Evolutionary conservation across 1,140 invertebrate species (phyloP).

Genomic region (Ridgeia piscesae): DNA sequence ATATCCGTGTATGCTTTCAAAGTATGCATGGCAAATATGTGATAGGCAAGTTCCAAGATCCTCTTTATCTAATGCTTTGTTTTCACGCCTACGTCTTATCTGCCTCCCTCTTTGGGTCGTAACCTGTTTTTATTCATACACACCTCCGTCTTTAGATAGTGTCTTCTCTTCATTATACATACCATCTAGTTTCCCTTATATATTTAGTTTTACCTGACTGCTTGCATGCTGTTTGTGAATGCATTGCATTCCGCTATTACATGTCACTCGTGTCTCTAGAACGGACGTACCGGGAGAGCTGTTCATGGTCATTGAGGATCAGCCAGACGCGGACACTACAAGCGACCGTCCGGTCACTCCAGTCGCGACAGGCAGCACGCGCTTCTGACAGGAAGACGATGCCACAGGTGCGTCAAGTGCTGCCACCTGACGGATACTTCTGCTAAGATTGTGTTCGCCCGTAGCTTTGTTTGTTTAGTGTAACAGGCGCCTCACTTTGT

Average conservation of each 20-base stretch:
- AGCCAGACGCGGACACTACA: not conserved
- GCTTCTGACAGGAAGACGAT: not conserved
- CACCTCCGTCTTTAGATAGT: no score
- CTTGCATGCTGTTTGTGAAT: not conserved
- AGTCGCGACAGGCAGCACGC: not conserved
- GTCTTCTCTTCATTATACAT: no score
- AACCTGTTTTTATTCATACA: no score
- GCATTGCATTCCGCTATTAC: not conserved
- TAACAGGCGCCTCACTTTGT: no score
- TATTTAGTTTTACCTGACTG: no score
- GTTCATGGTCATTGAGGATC: not conserved
- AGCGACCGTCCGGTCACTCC: not conserved
- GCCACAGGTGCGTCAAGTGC: not conserved
- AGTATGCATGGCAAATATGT: no score
- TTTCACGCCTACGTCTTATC: not conserved
- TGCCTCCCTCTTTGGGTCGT: not conserved
- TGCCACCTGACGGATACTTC: no score
- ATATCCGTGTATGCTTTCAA: no score
- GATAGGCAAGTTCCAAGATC: no score
- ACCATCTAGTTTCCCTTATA: no score
- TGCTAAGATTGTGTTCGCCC: not conserved
- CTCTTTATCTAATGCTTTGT: no score
- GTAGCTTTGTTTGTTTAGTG: no score
- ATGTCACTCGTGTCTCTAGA: not conserved
- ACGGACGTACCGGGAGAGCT: not conserved